Percentiles rank a stretch among this genome's conserved stretches.
phyloP scores from a whole-genome alignment of 1,140 invertebrate species.

The Cheumatopsyche charites region DNA sequence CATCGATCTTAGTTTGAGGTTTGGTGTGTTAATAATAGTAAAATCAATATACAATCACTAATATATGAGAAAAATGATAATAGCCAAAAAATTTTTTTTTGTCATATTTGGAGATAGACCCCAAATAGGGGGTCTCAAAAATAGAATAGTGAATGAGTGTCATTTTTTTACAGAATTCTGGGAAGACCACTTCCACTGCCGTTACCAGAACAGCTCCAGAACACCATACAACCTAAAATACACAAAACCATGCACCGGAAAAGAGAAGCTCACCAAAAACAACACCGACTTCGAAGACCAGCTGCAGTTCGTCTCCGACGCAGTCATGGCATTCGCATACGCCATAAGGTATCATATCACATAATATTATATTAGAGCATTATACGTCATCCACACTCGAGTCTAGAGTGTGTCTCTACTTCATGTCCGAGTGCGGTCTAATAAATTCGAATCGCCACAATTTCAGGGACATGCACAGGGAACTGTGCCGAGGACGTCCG shows the following conservation, averaged over 20 bases:
- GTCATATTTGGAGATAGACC: too few relatives aligned
- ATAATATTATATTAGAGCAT: conserved; percentile 25
- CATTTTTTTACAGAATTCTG: conserved; percentile 79
- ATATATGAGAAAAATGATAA: too few relatives aligned
- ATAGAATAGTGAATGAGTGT: too few relatives aligned
- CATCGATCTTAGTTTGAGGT: too few relatives aligned
- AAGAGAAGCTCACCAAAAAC: conserved; percentile 72
- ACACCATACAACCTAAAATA: conserved; percentile 85
- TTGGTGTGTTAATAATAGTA: too few relatives aligned
- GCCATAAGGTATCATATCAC: conserved; percentile 76
- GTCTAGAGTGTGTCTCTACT: not conserved
- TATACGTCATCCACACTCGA: not conserved
- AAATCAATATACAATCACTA: too few relatives aligned
- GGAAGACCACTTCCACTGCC: conserved; percentile 89
- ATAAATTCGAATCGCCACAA: not conserved
- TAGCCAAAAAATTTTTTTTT: too few relatives aligned
- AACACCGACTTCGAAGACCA: conserved; percentile 88
- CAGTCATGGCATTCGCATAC: conserved; percentile 89
- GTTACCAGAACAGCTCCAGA: conserved; percentile 74
- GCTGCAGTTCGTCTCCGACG: conserved; percentile 91
- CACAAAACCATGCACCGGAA: conserved; percentile 69
- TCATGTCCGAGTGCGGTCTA: not conserved
- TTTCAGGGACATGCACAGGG: conserved; percentile 80
- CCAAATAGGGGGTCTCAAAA: too few relatives aligned
- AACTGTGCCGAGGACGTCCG: conserved; percentile 72